phyloP scores from a whole-genome alignment of 1,140 invertebrate species.

The Rhynchophorus ferrugineus region DNA sequence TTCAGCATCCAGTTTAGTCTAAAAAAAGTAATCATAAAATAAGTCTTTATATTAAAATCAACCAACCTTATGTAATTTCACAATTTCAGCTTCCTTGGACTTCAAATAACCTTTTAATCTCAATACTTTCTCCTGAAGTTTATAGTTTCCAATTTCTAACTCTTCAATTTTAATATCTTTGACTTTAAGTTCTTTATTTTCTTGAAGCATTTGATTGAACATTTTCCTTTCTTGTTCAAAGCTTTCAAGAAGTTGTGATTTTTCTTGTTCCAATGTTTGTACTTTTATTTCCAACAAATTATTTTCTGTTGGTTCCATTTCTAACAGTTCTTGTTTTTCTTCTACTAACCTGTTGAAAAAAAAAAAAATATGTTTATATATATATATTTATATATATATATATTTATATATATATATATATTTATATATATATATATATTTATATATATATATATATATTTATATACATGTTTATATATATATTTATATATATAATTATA shows the following conservation, averaged over 20 bases:
- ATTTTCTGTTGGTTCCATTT: conserved; percentile 17
- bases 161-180: conserved; percentile 21
- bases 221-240: conserved; percentile 21
- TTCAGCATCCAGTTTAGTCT: conserved; percentile 14
- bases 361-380: conserved; percentile 1
- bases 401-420: conserved; percentile 3
- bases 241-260: conserved; percentile 5
- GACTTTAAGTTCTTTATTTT: conserved; percentile 23
- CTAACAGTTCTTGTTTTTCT: conserved; percentile 16
- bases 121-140: conserved; percentile 12
- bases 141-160: conserved; percentile 14
- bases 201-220: conserved; percentile 17
- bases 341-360: conserved; percentile 6
- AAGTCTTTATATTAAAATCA: conserved; percentile 1
- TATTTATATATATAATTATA: conserved; percentile 1
- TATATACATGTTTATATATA: conserved; percentile 2
- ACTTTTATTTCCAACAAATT: conserved; percentile 21
- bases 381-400: conserved; percentile 4
- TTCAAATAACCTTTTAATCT: conserved; percentile 12
- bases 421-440: too few species aligned
- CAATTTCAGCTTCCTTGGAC: conserved; percentile 19
- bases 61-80: conserved; percentile 10
- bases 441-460: too few species aligned
- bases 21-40: conserved; percentile 1
- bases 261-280: conserved; percentile 17